Conservation (phyloP, 2,888 invertebrate species). For the Kryphioiulus occultus region DNA sequence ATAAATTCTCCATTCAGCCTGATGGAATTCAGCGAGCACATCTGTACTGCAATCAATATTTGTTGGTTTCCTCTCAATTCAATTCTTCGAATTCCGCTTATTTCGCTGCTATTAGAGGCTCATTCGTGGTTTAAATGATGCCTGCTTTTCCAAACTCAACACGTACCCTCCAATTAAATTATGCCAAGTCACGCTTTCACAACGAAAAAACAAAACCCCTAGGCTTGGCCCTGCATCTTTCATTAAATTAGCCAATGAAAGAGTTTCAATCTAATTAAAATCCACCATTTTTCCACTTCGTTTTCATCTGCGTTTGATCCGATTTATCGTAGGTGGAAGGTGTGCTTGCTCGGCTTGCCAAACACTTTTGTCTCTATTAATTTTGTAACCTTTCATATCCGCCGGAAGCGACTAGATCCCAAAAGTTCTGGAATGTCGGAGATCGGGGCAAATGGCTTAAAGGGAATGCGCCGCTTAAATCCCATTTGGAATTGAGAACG, state of each 20-base stretch:
- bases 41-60: background rate
- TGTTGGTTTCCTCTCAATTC: background rate
- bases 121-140: no score
- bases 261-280: background rate
- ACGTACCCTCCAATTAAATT: background rate
- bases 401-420: background rate
- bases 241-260: background rate
- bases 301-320: background rate
- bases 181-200: background rate
- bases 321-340: background rate
- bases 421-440: background rate
- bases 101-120: background rate
- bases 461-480: background rate
- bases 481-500: background rate
- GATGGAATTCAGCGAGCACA: background rate
- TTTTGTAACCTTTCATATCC: background rate
- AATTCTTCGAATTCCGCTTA: background rate
- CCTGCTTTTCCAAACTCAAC: no score
- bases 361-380: background rate
- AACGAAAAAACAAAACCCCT: background rate
- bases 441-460: no score
- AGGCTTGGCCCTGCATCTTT: background rate
- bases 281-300: background rate
- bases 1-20: background rate
- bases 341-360: background rate